These are phyloP conservation scores for Calcarius lapponicus DNA, from an alignment of 2,797 vertebrate species.

Conservation along the genomic window DNA sequence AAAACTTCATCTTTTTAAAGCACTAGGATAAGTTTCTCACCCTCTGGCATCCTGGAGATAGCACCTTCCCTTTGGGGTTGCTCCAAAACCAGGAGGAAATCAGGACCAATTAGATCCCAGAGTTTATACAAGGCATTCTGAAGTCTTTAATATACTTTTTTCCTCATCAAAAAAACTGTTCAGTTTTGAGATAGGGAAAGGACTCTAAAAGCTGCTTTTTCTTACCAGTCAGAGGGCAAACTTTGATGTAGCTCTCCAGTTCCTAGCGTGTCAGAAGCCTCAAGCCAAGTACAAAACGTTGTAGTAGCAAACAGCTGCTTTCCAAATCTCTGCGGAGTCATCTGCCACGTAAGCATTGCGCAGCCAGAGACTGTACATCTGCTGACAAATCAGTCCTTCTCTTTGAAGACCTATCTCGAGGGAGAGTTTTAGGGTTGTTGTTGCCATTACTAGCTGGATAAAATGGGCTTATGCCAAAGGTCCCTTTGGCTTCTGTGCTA, in stretches of 20 bases:
- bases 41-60: not conserved
- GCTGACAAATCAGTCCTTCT: slow-evolving; percentile 28
- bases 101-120: not conserved
- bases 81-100: not conserved
- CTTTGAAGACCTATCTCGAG: not conserved
- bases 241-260: not conserved
- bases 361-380: not conserved
- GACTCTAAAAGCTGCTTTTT: not conserved
- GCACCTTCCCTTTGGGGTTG: not conserved
- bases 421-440: not conserved
- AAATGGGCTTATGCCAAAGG: not conserved
- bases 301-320: slow-evolving; percentile 42
- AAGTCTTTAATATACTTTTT: too few relatives aligned
- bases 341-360: not conserved
- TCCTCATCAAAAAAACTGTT: not conserved
- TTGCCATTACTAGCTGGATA: not conserved
- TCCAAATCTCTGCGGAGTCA: slow-evolving; percentile 12
- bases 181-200: not conserved
- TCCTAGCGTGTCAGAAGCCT: slow-evolving; percentile 1
- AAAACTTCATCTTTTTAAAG: not conserved
- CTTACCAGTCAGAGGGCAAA: not conserved
- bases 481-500: not conserved
- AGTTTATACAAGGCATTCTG: too few relatives aligned
- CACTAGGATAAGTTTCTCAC: not conserved
- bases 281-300: not conserved